A percentile compares a stretch with the other conserved stretches of the same genome.
Conservation (phyloP, 2,113 vertebrate genomes). For the Loxodonta africana region DNA sequence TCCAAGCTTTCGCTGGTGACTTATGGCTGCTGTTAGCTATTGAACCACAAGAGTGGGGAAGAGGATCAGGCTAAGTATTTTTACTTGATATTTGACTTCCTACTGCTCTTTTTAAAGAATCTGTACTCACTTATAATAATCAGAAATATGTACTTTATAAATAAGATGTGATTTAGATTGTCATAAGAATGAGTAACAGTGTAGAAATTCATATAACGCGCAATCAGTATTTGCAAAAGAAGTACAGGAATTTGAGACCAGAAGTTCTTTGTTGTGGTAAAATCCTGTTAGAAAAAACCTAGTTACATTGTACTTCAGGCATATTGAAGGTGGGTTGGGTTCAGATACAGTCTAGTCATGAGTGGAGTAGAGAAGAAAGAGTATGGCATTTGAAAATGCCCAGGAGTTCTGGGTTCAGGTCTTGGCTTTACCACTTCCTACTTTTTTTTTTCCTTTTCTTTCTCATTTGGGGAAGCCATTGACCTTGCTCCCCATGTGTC, state of each 20-base stretch:
- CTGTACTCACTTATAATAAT: neutral
- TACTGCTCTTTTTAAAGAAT: neutral
- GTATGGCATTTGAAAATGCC: neutral
- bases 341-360: neutral
- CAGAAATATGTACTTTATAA: constrained; percentile 18
- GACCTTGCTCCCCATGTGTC: too few species aligned
- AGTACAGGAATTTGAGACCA: neutral
- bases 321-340: neutral
- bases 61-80: neutral
- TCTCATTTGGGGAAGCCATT: neutral
- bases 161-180: neutral
- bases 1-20: neutral
- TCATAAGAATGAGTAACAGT: neutral
- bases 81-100: constrained; percentile 16
- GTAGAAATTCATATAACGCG: neutral
- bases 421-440: neutral
- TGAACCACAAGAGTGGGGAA: neutral
- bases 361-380: constrained; percentile 25
- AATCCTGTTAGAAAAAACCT: constrained; percentile 15
- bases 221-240: constrained; percentile 19
- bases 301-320: neutral
- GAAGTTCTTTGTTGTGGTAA: neutral
- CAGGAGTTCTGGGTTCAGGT: neutral
- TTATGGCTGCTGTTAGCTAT: constrained; percentile 9
- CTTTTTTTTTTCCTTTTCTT: neutral